These are phyloP conservation scores for Pogoniulus pusillus DNA, from an alignment of 2,797 vertebrate species.

Conservation along the genomic window DNA sequence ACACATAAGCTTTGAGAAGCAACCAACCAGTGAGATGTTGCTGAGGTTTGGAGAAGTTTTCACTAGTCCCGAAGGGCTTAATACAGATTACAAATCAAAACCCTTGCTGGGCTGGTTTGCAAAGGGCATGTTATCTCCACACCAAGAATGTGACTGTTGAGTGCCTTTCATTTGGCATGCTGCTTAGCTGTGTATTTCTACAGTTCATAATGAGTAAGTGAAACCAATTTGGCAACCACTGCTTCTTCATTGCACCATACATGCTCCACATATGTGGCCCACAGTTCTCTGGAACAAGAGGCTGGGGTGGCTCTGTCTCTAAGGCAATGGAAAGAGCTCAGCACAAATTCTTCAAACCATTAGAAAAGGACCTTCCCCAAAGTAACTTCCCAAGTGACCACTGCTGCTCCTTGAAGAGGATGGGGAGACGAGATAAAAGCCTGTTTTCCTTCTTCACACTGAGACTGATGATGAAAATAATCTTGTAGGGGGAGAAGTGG, in stretches of 20 bases:
- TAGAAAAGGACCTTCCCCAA: constrained; percentile 45
- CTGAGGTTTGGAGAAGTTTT: constrained; percentile 53
- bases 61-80: constrained; percentile 43
- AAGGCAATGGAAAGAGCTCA: constrained; percentile 76
- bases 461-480: constrained; percentile 71
- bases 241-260: constrained; percentile 69
- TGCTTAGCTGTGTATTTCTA: constrained; percentile 21
- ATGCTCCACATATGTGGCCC: constrained; percentile 54
- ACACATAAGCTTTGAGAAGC: constrained; percentile 51
- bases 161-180: constrained; percentile 44
- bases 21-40: constrained; percentile 60
- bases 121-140: constrained; percentile 42
- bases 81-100: constrained; percentile 4
- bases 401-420: constrained; percentile 71
- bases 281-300: constrained; percentile 64
- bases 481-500: constrained; percentile 75
- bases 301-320: constrained; percentile 74
- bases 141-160: constrained; percentile 3
- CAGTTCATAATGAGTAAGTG: constrained; percentile 47
- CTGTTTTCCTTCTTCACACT: constrained; percentile 70
- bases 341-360: constrained; percentile 69
- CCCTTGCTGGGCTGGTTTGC: constrained; percentile 45
- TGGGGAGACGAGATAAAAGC: constrained; percentile 64
- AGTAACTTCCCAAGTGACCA: constrained; percentile 68
- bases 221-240: constrained; percentile 74